Evolutionary conservation across 2,113 vertebrate genomes (phyloP).

Genomic region (Benitochromis conjunctus): DNA sequence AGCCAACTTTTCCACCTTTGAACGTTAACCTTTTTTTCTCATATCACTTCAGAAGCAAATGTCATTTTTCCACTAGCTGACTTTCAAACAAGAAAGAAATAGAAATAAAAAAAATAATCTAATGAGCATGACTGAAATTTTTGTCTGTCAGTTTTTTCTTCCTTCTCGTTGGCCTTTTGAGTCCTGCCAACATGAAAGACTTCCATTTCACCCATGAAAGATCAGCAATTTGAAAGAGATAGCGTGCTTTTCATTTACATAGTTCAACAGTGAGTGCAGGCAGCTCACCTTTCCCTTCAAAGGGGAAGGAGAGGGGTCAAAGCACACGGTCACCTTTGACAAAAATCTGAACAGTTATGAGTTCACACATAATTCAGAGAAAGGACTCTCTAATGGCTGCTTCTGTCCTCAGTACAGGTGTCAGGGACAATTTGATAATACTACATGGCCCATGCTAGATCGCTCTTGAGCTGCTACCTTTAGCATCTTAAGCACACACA

Average conservation of each 20-base stretch:
- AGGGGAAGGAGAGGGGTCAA: conserved; percentile 29
- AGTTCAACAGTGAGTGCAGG: conserved; percentile 29
- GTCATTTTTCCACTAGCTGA: conserved; percentile 1
- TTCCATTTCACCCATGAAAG: conserved; percentile 61
- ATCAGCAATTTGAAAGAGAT: conserved; percentile 56
- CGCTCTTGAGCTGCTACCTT: not conserved
- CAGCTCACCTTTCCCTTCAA: conserved; percentile 59
- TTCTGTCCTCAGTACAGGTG: not conserved
- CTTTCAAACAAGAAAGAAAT: conserved; percentile 4
- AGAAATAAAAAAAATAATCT: conserved; percentile 5
- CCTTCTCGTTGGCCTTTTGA: conserved; percentile 40
- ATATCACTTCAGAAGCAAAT: conserved; percentile 44
- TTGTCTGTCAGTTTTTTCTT: not conserved
- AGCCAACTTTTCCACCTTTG: conserved; percentile 21
- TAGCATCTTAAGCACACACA: not conserved
- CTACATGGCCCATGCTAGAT: not conserved
- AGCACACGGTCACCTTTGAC: conserved; percentile 42
- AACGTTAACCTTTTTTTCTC: conserved; percentile 6
- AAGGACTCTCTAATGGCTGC: not conserved
- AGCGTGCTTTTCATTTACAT: conserved; percentile 19
- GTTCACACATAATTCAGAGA: not conserved
- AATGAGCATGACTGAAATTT: conserved; percentile 9
- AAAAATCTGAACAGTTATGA: conserved; percentile 42
- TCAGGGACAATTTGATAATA: not conserved
- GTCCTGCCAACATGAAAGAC: conserved; percentile 48